Evolutionary conservation across 92 coral and sea anemone species (phyloP).

Genomic region (Epizoanthus stellaris): DNA sequence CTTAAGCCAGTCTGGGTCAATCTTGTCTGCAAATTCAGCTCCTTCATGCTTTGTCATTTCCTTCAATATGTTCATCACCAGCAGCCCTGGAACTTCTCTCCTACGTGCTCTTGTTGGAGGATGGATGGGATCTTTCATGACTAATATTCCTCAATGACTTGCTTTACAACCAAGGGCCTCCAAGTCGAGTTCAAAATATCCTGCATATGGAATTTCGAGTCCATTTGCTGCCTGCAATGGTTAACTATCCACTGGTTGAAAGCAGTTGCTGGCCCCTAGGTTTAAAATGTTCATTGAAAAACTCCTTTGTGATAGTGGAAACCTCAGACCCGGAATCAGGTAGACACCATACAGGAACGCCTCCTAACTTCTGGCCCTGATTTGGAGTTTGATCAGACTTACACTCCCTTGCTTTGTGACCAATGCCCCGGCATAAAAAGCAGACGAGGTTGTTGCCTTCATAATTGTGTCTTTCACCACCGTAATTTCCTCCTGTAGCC

Average conservation of each 20-base stretch:
- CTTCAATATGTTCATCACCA: constrained; percentile 58
- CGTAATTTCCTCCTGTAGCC: background rate
- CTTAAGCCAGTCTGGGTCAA: constrained; percentile 27
- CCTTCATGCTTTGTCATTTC: constrained; percentile 35
- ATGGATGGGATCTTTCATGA: constrained; percentile 13
- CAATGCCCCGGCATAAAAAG: constrained; percentile 30
- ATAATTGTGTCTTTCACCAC: background rate
- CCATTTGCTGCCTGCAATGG: constrained; percentile 67
- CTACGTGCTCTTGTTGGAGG: constrained; percentile 6
- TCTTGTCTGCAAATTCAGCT: background rate
- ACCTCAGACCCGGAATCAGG: constrained; percentile 71
- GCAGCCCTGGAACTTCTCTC: constrained; percentile 43
- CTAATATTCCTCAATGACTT: constrained; percentile 13
- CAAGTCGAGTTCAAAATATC: constrained; percentile 69
- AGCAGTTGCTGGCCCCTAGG: constrained; percentile 65
- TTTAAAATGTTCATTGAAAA: constrained; percentile 65
- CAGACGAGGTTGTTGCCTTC: constrained; percentile 22
- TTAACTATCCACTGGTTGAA: constrained; percentile 65
- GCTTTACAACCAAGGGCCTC: constrained; percentile 21
- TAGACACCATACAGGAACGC: constrained; percentile 41
- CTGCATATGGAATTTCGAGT: constrained; percentile 59
- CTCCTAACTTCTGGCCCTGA: background rate
- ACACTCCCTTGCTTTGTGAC: constrained; percentile 48
- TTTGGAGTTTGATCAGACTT: constrained; percentile 11
- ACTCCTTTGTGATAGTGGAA: constrained; percentile 64